Base-by-base conservation (phyloP, 2,888 invertebrate genomes). In the Cylloceria caligata region DNA sequence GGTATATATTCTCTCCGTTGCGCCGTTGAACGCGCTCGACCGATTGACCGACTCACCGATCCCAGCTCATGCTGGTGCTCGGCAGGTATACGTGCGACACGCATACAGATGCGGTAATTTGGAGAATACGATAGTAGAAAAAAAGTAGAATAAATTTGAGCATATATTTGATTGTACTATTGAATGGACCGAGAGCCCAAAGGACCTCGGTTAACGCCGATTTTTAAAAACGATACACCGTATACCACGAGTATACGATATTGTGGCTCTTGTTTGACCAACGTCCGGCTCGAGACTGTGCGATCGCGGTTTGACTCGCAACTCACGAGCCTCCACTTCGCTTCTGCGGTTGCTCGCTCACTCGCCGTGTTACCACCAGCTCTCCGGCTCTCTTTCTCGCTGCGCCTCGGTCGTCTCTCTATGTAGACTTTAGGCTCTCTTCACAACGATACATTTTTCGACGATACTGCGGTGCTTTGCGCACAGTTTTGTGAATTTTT, bases 221-320 rank as follows among this genome's bases (percentile, higher is more conserved):
- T 57, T 34, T 34, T 24, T 19, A 34, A n/a, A 4, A 9, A 60
- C 4, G 30, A 9, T 34, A 45, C n/a, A 16, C 19, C 45, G 55
- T 39, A 24, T 42, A 16, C 11, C 24, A 36, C 57, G 57, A 42
- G 7, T 71, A 60, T 60, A 7, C 19, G 45, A 34, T 60, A 60
- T 34, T 24, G 55, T 27, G 55, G 67, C 21, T 79, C 82, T 67
- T 60, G 76, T 62, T 84, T 84, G 84, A 85, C 84, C 85, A 85
- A 84, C 83, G 85, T 85, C 84, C 85, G 83, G 85, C 84, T 79
- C 82, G 80, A 83, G 83, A 85, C 85, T 85, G 83, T 71, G 65
- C 42, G 76, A 71, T 21, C 60, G 71, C 67, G 71, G 78, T 55
- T 77, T 64, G 72, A 47, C 65, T 72, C 72, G 42, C 75, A n/a